A percentile compares a stretch with the other conserved stretches of the same genome.
phyloP scores from a whole-genome alignment of 2,797 vertebrate species.

The Crocodylus rhombifer region DNA sequence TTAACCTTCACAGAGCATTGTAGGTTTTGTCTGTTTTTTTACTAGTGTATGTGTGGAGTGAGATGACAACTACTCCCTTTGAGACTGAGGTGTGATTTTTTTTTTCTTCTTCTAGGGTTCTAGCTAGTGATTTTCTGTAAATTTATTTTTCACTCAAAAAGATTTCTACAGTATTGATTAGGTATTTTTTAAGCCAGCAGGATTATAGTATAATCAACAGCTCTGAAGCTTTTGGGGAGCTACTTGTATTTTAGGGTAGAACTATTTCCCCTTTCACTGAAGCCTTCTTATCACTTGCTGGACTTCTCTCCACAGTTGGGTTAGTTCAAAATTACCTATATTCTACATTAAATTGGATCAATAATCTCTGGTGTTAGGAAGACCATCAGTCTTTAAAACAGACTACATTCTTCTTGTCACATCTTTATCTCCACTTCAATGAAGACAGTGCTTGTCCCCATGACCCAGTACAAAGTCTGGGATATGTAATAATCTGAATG shows the following conservation, averaged over 20 bases:
- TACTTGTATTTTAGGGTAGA: not conserved
- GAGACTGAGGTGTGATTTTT: not conserved
- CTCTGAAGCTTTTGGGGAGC: not conserved
- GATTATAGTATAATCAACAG: not conserved
- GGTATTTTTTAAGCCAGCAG: not conserved
- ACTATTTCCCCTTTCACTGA: too few relatives aligned
- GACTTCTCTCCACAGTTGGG: not conserved
- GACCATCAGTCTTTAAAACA: not conserved
- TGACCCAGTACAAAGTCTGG: not conserved
- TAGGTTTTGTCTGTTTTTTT: rapidly evolving
- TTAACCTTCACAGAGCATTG: rapidly evolving
- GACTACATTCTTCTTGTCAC: rapidly evolving
- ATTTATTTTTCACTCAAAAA: too few relatives aligned
- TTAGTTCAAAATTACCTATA: not conserved
- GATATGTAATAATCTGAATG: rapidly evolving
- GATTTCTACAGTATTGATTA: too few relatives aligned
- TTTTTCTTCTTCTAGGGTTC: too few relatives aligned
- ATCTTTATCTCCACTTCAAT: rapidly evolving
- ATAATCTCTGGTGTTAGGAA: not conserved
- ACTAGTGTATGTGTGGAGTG: rapidly evolving
- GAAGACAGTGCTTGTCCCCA: not conserved
- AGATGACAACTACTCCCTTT: not conserved
- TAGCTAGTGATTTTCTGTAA: too few relatives aligned
- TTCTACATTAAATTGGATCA: not conserved
- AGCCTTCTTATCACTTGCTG: not conserved